phyloP scores from a whole-genome alignment of 2,888 invertebrate species.

The Abscondita cerata region DNA sequence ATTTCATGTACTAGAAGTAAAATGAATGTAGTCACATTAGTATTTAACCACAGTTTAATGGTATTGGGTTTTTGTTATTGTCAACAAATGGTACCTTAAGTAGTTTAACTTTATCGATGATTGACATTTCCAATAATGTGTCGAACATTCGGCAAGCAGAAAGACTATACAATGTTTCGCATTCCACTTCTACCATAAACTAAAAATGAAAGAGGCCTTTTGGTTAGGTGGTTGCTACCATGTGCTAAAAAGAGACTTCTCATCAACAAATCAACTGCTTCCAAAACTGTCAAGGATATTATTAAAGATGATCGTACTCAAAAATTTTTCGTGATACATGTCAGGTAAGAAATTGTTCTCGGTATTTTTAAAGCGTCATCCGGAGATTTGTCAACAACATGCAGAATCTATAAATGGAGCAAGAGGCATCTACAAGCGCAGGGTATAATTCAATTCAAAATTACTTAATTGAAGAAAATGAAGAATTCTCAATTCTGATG shows the following conservation, averaged over 20 bases:
- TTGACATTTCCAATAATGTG: constrained; percentile 15
- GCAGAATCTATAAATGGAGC: constrained; percentile 27
- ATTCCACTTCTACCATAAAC: constrained; percentile 28
- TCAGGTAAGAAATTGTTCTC: too few species aligned
- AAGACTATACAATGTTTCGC: constrained; percentile 17
- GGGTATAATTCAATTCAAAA: too few species aligned
- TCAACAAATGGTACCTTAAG: too few species aligned
- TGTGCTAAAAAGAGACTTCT: constrained; percentile 33
- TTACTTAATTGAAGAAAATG: too few species aligned
- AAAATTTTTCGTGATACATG: constrained; percentile 26
- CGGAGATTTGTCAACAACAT: constrained; percentile 19
- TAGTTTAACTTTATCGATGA: too few species aligned
- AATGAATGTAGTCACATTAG: too few species aligned
- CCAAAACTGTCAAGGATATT: constrained; percentile 34
- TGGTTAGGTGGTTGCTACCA: constrained; percentile 20
- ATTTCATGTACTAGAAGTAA: too few species aligned
- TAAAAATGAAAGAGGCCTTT: constrained; percentile 21
- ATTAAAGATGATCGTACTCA: constrained; percentile 28
- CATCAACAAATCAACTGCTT: constrained; percentile 31
- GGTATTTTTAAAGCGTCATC: constrained; percentile 32
- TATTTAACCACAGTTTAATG: too few species aligned
- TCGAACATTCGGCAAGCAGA: constrained; percentile 11
- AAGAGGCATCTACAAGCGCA: too few species aligned
- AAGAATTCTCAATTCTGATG: constrained; percentile 34
- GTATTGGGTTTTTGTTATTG: too few species aligned